Evolutionary conservation across 2,888 invertebrate species (phyloP), one percentile per base, ranked within the genome.

Genomic region (Nasonovia ribisnigri): DNA sequence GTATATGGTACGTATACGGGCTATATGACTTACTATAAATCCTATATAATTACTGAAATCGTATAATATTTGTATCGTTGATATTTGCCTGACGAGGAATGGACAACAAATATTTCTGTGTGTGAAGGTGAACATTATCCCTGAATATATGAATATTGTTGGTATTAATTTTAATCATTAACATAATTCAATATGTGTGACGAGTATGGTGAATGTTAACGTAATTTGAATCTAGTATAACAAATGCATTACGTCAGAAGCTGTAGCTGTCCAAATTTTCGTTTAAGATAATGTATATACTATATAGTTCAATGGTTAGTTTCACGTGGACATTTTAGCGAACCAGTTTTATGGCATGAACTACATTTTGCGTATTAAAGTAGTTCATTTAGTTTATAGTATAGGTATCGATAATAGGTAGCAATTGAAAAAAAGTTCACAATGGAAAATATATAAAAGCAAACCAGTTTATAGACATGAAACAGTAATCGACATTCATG

Each of bases 321-420:
- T 77, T 77, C 77, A 36, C 77, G 77, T 77, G 8, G 77, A 77
- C 77, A 36, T 36, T 77, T 77, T 77, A 77, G 77, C 36, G 36
- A 77, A 77, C 77, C 36, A 77, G 77, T 77, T 77, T 36, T 77
- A 77, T 77, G 77, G 3, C 36, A 24, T 36, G 77, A 77, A 77
- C 77, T 77, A 77, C 36, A 77, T 77, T 77, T 77, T 77, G 77
- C 77, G 77, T 77, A 77, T 42, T 77, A 88, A 88, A 88, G 77
- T 77, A 77, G 77, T 77, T 77, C 67, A 67, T n/a, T 5, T 36
- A 36, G 2, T 36, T 36, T 67, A 67, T 16, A 67, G 54, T 57
- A 36, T 36, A 36, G 20, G 20, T 77, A 77, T 36, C 20, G 36
- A 77, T 5, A 77, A 77, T 77, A 8, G 36, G 3, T 36, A 20